Base-by-base conservation (phyloP, 2,113 vertebrate species). In the Entelurus aequoreus region DNA sequence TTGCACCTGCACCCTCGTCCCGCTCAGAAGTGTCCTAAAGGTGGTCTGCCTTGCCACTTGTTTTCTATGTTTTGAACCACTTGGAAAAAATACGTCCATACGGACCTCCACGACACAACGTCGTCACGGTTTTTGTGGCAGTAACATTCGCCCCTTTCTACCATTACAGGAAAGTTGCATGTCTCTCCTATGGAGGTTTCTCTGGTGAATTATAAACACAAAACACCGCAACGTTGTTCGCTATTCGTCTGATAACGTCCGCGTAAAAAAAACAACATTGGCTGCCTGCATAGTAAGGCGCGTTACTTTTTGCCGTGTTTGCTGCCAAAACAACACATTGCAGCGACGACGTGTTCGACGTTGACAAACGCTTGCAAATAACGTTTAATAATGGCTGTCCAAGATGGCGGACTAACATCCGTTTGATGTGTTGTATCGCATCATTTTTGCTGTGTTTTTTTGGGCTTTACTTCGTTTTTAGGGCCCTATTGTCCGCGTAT, bases 351-450 rank as follows among this genome's bases (percentile, higher is more conserved):
- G n/a, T n/a, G 9, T 57, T 57, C 16, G 10, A 13, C 61, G 64
- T 72, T 79, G 75, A 80, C 65, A 63, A 73, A 74, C 76, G 19
- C 19, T 19, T 19, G 19, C 19, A 19, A 19, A 77, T 77, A 84
- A 82, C 77, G 79, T 57, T 57, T 44, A 56, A 44, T 15, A 54
- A 54, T 94, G 92, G 89, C 92, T 86, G 93, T 92, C 93, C 94
- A 94, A 96, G 93, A 97, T 95, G 95, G 94, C 87, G 89, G 88
- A 90, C 90, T 87, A 84, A 69, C 76, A 77, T 70, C 69, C 14
- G 11, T 46, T 60, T 15, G 21, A 47, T 46, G 8, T 62, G 48
- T 66, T 4, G n/a, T 57, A n/a, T 16, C 3, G 9, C 7, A 3
- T 19, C 2, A 13, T 47, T 6, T 11, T 19, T 35, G 60, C 54